Evolutionary conservation across 2,797 vertebrate genomes (phyloP), one percentile per base, ranked within the genome.

Genomic region (Hippoglossus hippoglossus): DNA sequence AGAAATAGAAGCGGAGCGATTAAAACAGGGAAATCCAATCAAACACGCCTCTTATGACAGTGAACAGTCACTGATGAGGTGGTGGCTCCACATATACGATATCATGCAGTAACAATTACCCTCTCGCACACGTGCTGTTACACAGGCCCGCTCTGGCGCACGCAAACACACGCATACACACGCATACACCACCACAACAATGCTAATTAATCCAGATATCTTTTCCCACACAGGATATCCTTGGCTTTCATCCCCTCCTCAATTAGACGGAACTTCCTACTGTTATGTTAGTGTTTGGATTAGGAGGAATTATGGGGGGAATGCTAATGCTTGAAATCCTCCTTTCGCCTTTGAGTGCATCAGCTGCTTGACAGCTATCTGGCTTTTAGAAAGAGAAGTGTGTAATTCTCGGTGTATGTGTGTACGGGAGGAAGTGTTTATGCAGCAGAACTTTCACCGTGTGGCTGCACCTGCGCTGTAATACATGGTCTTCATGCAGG

Each of bases 1-100:
- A 81, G 18, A 88, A 90, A 90, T 90, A 86, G 85, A 81, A 80
- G 62, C 80, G 13, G 57, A 52, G 83, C 81, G 85, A 91, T 93
- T 91, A 90, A 91, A 91, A 87, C 51, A n/a, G 68, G 81, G 76
- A 90, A 91, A 93, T 92, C 88, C 92, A 90, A 92, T 91, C 89
- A 91, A 88, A 90, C 87, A 84, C 75, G 91, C 87, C 90, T 91
- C 87, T 91, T 87, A 80, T 51, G 72, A 72, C 67, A 52, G 69
- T 49, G 77, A 77, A 64, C 75, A 24, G 69, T 71, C 70, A 22
- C 70, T 78, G 86, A 90, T 81, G 81, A 86, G 80, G 77, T 86
- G 73, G 66, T 34, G 39, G 71, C 87, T 81, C 61, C 64, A 60
- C 71, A 71, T 69, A 60, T 62, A 7, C 16, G 44, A 19, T 46